Base-by-base conservation (phyloP, 2,888 invertebrate genomes). In the Euplexia lucipara region DNA sequence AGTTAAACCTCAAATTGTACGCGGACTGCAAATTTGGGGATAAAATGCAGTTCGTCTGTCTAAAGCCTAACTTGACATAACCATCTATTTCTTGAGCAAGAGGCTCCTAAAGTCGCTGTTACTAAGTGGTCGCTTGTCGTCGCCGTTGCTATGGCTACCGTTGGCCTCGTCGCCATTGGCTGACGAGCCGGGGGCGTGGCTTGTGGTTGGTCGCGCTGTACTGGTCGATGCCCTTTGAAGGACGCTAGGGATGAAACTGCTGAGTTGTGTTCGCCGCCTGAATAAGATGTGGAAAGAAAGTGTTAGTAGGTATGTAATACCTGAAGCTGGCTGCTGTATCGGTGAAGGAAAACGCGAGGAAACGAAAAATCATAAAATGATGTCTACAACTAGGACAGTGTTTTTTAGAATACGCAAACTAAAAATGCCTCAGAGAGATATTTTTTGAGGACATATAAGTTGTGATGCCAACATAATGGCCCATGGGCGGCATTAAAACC, bases 71-170 rank as follows among this genome's bases (percentile, higher is more conserved):
- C 37, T 61, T 58, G 53, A 42, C 64, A 12, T 37, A 30, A 67
- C 9, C 37, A 54, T 39, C 42, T 73, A 78, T 34, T 92, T 88
- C 60, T 91, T 88, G 49, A 96, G 91, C 67, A 96, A 88, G 92
- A 96, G 88, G 72, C 89, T 93, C 81, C 96, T 91, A 75, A 96
- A 96, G 85, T 96, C 96, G 60, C 89, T 92, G 87, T 96, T 96
- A 78, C 88, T 94, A 77, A 96, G 88, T 20, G 93, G 88, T 57
- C 83, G 85, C 47, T 89, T 88, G 30, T 82, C 75, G 10, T 86
- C 85, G 16, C 82, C 85, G 62, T 82, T 83, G 71, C 58, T 79
- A 18, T 69, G 70, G 69, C 47, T 51, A 42, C 75, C 58, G 45
- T 63, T 72, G 12, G 66, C 4, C 2, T 67, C 51, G 20, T 84